Evolutionary conservation across 1,140 invertebrate genomes (phyloP), one percentile per base, ranked within the genome.

Genomic region (Euwallacea fornicatus): DNA sequence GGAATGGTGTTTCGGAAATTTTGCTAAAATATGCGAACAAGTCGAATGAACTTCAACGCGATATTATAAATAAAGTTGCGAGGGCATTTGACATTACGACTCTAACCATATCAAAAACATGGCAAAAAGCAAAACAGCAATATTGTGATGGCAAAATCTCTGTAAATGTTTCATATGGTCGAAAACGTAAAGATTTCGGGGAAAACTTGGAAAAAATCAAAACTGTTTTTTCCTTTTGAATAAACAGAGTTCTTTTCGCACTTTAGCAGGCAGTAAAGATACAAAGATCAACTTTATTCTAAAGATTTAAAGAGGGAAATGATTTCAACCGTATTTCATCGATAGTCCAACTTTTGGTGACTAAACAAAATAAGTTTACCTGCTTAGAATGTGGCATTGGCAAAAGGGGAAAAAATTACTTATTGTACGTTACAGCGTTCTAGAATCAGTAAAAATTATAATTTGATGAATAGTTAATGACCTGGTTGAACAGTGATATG

Each of bases 141-240:
- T 33, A 33, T 33, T 33, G 1, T 33, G 21, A 33, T 33, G 21
- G 21, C 4, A 33, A 33, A 33, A 33, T 33, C 4, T 33, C 21
- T 33, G 21, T 4, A 33, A 33, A 33, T 2, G 21, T 33, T 33
- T 33, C 21, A 33, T 33, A 33, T 33, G 21, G 1, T 33, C 4
- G 21, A 33, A 33, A 33, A 33, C 4, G 21, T 4, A 33, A 33
- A 33, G 21, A 33, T 33, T 33, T 33, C 4, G 1, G 1, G 21
- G 21, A 33, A 33, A 33, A 50, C 33, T n/a, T 58, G 13, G 7
- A 16, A 58, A 58, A 58, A 58, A 58, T 50, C 46, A 50, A 50
- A 50, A 50, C 46, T 6, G 46, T 50, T n/a, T n/a, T n/a, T n/a
- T n/a, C 1, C 46, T 10, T 50, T 50, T 50, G 46, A 50, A 50